A percentile compares a stretch with the other conserved stretches of the same genome.
Evolutionary conservation across 2,797 vertebrate genomes (phyloP).

Genomic region (Chanos chanos): DNA sequence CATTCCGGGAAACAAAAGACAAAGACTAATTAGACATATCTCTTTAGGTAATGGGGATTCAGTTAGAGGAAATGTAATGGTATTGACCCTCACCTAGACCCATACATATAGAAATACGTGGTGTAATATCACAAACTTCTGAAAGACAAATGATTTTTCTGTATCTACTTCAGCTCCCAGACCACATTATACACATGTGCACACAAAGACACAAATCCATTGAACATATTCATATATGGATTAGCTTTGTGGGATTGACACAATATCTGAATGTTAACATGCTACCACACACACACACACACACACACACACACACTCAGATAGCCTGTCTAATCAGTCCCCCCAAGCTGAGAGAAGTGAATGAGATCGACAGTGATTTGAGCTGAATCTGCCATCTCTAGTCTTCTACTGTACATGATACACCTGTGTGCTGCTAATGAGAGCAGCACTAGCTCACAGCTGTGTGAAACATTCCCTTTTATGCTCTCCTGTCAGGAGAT

Average conservation of each 20-base stretch:
- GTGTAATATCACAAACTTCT: not conserved
- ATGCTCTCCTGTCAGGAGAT: constrained; percentile 55
- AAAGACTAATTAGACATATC: constrained; percentile 29
- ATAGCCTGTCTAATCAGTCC: not conserved
- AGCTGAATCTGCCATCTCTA: constrained; percentile 57
- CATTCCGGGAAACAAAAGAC: constrained; percentile 46
- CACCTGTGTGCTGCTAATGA: constrained; percentile 66
- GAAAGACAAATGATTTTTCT: too few relatives aligned
- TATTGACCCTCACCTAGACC: constrained; percentile 16
- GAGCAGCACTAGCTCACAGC: constrained; percentile 53
- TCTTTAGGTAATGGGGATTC: constrained; percentile 9
- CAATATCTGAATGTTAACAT: too few relatives aligned
- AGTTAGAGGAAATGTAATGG: constrained; percentile 12
- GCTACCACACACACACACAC: not conserved
- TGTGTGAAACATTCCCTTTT: constrained; percentile 58
- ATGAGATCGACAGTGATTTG: constrained; percentile 53
- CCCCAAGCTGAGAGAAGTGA: not conserved
- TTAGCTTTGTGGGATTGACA: too few relatives aligned
- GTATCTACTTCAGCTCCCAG: too few relatives aligned
- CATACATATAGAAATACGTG: not conserved
- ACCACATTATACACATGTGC: not conserved
- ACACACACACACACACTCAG: not conserved
- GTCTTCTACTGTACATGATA: constrained; percentile 50
- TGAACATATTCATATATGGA: too few relatives aligned
- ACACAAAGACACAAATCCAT: not conserved